Evolutionary conservation across 2,888 invertebrate genomes (phyloP).

Genomic region (Matsumyia berberina): DNA sequence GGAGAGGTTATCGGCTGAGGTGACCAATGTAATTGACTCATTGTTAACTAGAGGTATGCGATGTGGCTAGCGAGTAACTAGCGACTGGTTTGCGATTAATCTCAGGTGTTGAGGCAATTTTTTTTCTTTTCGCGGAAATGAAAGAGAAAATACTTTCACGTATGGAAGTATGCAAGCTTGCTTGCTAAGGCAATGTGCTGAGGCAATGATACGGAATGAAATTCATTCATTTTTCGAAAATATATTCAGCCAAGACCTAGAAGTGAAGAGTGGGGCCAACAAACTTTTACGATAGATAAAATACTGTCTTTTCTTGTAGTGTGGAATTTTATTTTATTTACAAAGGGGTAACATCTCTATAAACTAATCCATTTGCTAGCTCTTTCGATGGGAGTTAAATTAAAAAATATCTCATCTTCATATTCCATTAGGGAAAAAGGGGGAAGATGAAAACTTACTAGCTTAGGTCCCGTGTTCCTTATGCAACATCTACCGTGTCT

Average conservation of each 20-base stretch:
- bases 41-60: conserved; percentile 44
- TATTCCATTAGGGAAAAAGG: too few relatives aligned
- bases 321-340: too few relatives aligned
- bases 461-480: too few relatives aligned
- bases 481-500: too few relatives aligned
- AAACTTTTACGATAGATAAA: background rate
- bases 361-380: too few relatives aligned
- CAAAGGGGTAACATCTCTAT: too few relatives aligned
- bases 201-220: conserved; percentile 34
- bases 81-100: conserved; percentile 46
- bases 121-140: conserved; percentile 51
- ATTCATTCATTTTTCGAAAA: conserved; percentile 44
- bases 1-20: conserved; percentile 52
- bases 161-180: background rate
- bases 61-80: background rate
- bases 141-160: conserved; percentile 72
- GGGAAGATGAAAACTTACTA: too few relatives aligned
- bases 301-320: too few relatives aligned
- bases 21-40: conserved; percentile 64
- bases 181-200: conserved; percentile 15
- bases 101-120: conserved; percentile 44
- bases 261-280: background rate
- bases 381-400: too few relatives aligned
- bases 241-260: background rate
- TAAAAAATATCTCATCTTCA: too few relatives aligned